phyloP scores from a whole-genome alignment of 53 echinoderm and acorn worm genomes.

The Echinometra lucunter region DNA sequence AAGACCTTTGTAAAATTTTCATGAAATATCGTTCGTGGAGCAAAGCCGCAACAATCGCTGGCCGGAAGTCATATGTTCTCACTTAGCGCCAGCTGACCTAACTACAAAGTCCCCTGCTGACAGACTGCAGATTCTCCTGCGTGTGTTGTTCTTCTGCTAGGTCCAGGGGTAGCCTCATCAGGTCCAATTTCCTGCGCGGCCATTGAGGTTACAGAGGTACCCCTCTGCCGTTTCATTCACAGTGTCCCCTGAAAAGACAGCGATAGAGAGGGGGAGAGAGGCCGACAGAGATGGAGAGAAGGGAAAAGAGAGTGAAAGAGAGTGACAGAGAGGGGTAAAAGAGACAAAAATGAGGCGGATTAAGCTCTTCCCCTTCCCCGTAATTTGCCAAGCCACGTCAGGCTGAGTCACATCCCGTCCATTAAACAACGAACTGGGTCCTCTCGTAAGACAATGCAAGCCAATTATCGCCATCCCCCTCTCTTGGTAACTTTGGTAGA shows the following conservation, averaged over 20 bases:
- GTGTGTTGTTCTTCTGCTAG: slow-evolving; percentile 10
- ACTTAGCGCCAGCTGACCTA: slow-evolving; percentile 65
- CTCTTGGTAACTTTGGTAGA: background rate
- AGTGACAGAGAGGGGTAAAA: slow-evolving; percentile 5
- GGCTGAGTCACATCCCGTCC: slow-evolving; percentile 54
- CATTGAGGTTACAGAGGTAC: slow-evolving; percentile 50
- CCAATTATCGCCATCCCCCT: slow-evolving; percentile 52
- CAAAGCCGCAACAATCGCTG: slow-evolving; percentile 48
- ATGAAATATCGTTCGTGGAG: background rate
- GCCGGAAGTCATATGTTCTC: slow-evolving; percentile 59
- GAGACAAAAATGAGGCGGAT: slow-evolving; percentile 47
- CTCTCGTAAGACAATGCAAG: slow-evolving; percentile 28
- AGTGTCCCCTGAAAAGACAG: background rate
- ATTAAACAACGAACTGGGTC: slow-evolving; percentile 29
- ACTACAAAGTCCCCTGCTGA: slow-evolving; percentile 17
- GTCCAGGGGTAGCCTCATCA: slow-evolving; percentile 56
- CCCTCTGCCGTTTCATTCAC: slow-evolving; percentile 12
- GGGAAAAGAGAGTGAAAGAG: background rate
- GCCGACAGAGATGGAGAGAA: background rate
- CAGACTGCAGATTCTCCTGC: slow-evolving; percentile 35
- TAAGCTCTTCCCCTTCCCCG: slow-evolving; percentile 62
- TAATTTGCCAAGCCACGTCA: slow-evolving; percentile 68
- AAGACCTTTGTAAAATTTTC: slow-evolving; percentile 14
- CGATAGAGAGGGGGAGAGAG: slow-evolving; percentile 10
- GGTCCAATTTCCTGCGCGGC: slow-evolving; percentile 45